Base-by-base conservation (phyloP, 1,140 invertebrate species). In the Drosophila sp. region DNA sequence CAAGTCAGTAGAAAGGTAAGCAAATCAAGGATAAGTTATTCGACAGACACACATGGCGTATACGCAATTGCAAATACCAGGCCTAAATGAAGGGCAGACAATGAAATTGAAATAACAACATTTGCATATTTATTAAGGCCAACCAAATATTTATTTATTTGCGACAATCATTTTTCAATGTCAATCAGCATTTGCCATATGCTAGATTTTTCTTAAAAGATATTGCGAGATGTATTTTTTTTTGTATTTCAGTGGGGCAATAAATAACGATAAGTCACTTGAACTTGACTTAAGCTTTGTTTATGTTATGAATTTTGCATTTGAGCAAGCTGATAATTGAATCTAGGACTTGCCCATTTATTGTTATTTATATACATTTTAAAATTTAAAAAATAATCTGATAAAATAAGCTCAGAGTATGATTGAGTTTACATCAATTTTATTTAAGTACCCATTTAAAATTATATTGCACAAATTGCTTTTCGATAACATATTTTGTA, bases 91-190 rank as follows among this genome's bases (percentile, higher is more conserved):
- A n/a, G 8, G n/a, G 11, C 11, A 41, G 41, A 43, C 48, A 56
- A 43, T n/a, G 11, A 46, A 25, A 58, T 70, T 45, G 38, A 59
- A 51, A 72, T 45, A 53, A 57, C 43, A 62, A 66, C 56, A 86
- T 86, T 86, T 86, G 75, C 82, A 86, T 86, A 87, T 81, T 86
- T 78, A 74, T 67, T 63, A 50, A 14, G 51, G 38, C 63, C 27
- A 57, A 58, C 27, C 41, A 67, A 87, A 82, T 81, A 80, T 78
- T 69, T 78, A 63, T 66, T 76, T 69, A 70, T 69, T 58, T 50
- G 56, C 46, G 14, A 54, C 57, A 61, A 72, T 69, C 74, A 78
- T 80, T 78, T 83, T 58, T 86, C 81, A 84, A 63, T 69, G 82
- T 78, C 81, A 78, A 78, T 81, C 74, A 74, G 62, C 27, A 78